Evolutionary conservation across 2,113 vertebrate genomes (phyloP).

Genomic region (Microcebus murinus): DNA sequence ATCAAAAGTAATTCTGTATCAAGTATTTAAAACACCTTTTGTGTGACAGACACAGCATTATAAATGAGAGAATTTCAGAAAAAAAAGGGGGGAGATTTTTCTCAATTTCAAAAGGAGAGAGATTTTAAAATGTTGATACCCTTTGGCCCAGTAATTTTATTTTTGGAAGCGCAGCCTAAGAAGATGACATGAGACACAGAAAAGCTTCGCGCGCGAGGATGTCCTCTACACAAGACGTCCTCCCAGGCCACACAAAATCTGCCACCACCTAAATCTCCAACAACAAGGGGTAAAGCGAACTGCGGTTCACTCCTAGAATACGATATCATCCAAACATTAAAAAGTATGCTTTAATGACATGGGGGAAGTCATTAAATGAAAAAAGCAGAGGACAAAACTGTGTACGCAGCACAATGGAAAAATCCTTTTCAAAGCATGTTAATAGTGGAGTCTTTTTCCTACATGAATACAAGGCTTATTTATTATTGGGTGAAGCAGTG

Average conservation of each 20-base stretch:
- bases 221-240: not conserved
- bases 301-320: not conserved
- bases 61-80: not conserved
- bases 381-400: not conserved
- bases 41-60: not conserved
- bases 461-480: not conserved
- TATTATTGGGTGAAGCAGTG: not conserved
- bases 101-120: not conserved
- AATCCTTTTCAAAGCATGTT: not conserved
- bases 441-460: not conserved
- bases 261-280: not conserved
- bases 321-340: not conserved
- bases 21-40: not conserved
- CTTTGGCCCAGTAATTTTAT: not conserved
- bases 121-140: not conserved
- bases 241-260: accelerated
- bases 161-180: not conserved
- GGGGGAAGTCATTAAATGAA: not conserved
- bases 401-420: accelerated
- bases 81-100: not conserved
- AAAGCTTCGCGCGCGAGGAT: not conserved
- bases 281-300: accelerated
- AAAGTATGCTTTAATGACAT: not conserved
- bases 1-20: not conserved
- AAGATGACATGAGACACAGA: not conserved